Evolutionary conservation across 2,888 invertebrate genomes (phyloP).

Genomic region (Adelphocoris suturalis): DNA sequence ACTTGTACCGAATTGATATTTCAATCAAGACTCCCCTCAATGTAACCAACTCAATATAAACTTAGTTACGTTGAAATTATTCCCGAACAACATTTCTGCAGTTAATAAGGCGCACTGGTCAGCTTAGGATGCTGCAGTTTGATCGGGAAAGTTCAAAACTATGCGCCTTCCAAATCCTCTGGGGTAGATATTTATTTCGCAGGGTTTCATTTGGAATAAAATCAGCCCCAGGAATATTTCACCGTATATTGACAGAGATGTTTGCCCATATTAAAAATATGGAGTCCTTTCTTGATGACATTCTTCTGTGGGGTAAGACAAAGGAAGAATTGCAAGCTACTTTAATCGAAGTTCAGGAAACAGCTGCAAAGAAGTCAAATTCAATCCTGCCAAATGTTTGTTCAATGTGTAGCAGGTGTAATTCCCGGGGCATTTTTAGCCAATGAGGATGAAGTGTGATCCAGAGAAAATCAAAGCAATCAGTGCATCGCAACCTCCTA

Average conservation of each 20-base stretch:
- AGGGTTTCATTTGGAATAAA: constrained; percentile 77
- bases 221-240: constrained; percentile 76
- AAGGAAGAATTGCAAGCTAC: constrained; percentile 56
- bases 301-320: constrained; percentile 69
- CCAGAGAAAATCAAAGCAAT: constrained; percentile 59
- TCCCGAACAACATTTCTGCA: too few relatives aligned
- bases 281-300: constrained; percentile 72
- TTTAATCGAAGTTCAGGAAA: constrained; percentile 66
- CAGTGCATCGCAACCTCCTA: constrained; percentile 74
- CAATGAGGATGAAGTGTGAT: constrained; percentile 74
- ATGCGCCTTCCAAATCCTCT: constrained; percentile 66
- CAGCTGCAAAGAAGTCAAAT: constrained; percentile 73
- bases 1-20: too few relatives aligned
- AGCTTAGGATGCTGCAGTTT: constrained; percentile 66
- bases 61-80: too few relatives aligned
- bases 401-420: constrained; percentile 74
- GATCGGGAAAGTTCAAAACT: constrained; percentile 57
- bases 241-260: constrained; percentile 53
- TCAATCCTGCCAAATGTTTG: constrained; percentile 76
- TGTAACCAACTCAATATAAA: too few relatives aligned
- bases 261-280: constrained; percentile 72
- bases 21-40: too few relatives aligned
- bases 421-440: constrained; percentile 76
- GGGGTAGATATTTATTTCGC: constrained; percentile 76
- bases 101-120: too few relatives aligned